phyloP scores from a whole-genome alignment of 1,140 invertebrate species.

The Halesus radiatus region DNA sequence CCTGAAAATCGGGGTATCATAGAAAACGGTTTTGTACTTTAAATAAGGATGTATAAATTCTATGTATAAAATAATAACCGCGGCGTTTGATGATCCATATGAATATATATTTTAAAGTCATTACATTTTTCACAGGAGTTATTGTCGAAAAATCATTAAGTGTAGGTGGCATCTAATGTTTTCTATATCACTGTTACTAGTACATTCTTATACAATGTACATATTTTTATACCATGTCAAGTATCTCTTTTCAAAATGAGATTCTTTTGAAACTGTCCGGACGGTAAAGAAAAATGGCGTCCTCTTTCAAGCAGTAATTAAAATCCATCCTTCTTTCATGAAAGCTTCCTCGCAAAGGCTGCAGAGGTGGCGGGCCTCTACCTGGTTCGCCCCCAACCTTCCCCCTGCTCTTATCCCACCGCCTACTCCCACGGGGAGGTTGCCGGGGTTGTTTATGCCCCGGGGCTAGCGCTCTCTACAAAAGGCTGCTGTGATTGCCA shows the following conservation, averaged over 20 bases:
- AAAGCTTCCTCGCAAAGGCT: slow-evolving; percentile 9
- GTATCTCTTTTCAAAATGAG: neutral
- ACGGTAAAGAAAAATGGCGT: neutral
- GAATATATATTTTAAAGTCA: no score
- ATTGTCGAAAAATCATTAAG: no score
- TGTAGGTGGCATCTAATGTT: no score
- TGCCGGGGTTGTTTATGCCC: neutral
- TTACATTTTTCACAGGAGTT: no score
- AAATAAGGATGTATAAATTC: no score
- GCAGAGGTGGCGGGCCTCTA: neutral
- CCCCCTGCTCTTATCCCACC: neutral
- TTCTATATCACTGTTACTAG: no score
- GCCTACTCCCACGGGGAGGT: neutral
- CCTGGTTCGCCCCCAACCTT: neutral
- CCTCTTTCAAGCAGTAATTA: slow-evolving; percentile 24
- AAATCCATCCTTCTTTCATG: slow-evolving; percentile 12
- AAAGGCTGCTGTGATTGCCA: neutral
- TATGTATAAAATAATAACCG: no score
- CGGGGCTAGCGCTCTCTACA: neutral
- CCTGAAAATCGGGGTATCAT: no score
- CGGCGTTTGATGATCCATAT: no score
- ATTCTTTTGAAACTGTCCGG: slow-evolving; percentile 13
- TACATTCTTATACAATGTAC: no score
- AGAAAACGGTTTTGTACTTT: no score
- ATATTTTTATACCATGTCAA: no score